A percentile compares a stretch with the other conserved stretches of the same genome.
These are phyloP conservation scores for Pterophyllum scalare DNA, from an alignment of 2,113 vertebrate species.

Conservation along the genomic window DNA sequence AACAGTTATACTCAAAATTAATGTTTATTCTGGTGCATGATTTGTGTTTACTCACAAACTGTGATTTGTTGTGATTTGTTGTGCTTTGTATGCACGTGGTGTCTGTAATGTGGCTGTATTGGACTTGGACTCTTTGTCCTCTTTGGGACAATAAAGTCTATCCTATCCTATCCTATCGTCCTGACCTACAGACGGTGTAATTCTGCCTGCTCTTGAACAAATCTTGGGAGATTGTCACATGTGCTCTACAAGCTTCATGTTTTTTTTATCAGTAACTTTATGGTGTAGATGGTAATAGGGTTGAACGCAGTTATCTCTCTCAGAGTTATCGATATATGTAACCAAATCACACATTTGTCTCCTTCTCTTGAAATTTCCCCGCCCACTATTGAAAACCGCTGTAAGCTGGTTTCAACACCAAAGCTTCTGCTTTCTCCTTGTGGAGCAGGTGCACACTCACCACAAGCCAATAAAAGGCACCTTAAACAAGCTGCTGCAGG, in stretches of 20 bases:
- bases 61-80: neutral
- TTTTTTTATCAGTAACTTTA: neutral
- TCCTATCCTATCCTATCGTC: rapidly evolving
- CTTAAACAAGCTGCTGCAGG: slow-evolving; percentile 10
- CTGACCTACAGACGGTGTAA: neutral
- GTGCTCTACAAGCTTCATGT: neutral
- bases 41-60: neutral
- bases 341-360: neutral
- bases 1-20: neutral
- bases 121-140: rapidly evolving
- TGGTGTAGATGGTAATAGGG: neutral
- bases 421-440: neutral
- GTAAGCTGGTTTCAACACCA: neutral
- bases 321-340: neutral
- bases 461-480: neutral
- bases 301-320: neutral
- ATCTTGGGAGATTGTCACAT: neutral
- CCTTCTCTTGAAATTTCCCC: neutral
- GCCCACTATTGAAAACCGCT: neutral
- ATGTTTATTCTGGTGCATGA: neutral
- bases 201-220: rapidly evolving
- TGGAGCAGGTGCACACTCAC: neutral
- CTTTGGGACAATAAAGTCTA: neutral
- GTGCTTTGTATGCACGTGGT: neutral
- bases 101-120: neutral